These are phyloP conservation scores for Dermatemys mawii DNA, from an alignment of 2,113 vertebrate genomes.

Conservation along the genomic window DNA sequence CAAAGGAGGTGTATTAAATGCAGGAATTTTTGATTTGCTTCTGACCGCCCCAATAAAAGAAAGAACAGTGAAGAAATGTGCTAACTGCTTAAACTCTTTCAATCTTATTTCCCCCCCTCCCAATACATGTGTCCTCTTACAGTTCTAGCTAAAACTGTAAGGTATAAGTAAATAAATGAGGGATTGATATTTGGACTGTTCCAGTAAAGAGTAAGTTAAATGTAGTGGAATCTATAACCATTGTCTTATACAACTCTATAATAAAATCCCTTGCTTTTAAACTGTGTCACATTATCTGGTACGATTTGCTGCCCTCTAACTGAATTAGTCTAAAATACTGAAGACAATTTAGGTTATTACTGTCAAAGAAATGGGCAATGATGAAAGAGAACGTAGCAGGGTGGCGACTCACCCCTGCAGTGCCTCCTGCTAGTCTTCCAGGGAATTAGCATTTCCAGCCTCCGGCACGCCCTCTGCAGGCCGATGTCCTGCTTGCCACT, in stretches of 20 bases:
- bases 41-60: not conserved
- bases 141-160: not conserved
- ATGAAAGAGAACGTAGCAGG: too few species aligned
- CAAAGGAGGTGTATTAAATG: slow-evolving; percentile 1
- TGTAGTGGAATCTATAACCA: not conserved
- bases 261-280: not conserved
- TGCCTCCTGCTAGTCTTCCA: too few species aligned
- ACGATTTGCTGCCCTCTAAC: not conserved
- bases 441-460: too few species aligned
- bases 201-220: not conserved
- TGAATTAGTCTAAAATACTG: not conserved
- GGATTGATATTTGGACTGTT: not conserved
- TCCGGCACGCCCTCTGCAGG: too few species aligned
- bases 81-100: not conserved
- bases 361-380: not conserved
- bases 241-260: not conserved
- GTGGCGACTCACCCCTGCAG: too few species aligned
- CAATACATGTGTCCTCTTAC: not conserved
- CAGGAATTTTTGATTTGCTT: not conserved
- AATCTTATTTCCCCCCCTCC: not conserved
- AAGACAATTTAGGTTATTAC: not conserved
- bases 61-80: not conserved
- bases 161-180: fast-evolving
- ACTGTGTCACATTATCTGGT: not conserved
- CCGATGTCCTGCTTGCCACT: too few species aligned